Evolutionary conservation across 2,888 invertebrate species (phyloP).

Genomic region (Graphium colonna): DNA sequence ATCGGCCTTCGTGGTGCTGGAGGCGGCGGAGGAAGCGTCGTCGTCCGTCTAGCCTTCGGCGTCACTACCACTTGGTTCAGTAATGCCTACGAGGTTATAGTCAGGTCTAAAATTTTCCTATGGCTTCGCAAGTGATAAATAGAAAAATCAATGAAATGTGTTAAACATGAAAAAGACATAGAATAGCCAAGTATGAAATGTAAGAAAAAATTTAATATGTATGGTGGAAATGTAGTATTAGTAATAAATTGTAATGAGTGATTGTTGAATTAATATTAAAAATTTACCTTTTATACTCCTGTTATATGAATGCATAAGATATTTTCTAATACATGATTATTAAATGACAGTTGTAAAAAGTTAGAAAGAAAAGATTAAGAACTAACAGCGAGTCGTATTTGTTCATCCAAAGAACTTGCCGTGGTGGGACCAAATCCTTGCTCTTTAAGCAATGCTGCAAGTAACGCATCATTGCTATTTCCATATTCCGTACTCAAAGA

Average conservation of each 20-base stretch:
- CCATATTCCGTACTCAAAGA: slow-evolving; percentile 78
- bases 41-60: slow-evolving; percentile 67
- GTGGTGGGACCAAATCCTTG: slow-evolving; percentile 87
- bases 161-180: slow-evolving; percentile 15
- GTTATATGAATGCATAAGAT: not conserved
- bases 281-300: slow-evolving; percentile 8
- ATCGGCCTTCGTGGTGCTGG: slow-evolving; percentile 73
- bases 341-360: not conserved
- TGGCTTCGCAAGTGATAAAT: slow-evolving; percentile 33
- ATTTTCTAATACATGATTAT: not conserved
- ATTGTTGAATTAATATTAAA: slow-evolving; percentile 10
- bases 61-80: slow-evolving; percentile 80
- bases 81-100: slow-evolving; percentile 75
- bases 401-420: slow-evolving; percentile 81
- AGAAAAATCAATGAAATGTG: slow-evolving; percentile 8
- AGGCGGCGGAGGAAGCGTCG: slow-evolving; percentile 59
- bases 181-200: slow-evolving; percentile 11
- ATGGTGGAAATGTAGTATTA: slow-evolving; percentile 1
- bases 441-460: slow-evolving; percentile 85
- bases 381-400: slow-evolving; percentile 80
- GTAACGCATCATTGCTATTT: slow-evolving; percentile 83
- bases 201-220: slow-evolving; percentile 3
- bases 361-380: slow-evolving; percentile 24
- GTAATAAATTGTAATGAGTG: slow-evolving; percentile 8
- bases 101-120: slow-evolving; percentile 42